Evolutionary conservation across 2,797 vertebrate species (phyloP), one percentile per base, ranked within the genome.

Genomic region (Leptatherina wallacei): DNA sequence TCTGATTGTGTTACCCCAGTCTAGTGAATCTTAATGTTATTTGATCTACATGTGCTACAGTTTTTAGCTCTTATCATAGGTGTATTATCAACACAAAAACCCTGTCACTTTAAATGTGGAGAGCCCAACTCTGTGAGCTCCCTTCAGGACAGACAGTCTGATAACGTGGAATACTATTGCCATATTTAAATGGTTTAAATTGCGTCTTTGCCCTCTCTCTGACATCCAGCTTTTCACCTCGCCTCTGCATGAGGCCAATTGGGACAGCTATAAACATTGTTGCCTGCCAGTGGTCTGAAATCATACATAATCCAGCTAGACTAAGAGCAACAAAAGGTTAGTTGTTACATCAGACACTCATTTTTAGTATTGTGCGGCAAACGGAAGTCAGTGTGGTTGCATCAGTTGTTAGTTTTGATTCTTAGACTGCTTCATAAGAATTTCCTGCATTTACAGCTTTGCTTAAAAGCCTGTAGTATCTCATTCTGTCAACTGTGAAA

Each of bases 131-230:
- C n/a, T 61, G 29, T 8, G 4, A 33, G 24, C 30, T 57, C 11
- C 36, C 65, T 29, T 32, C 40, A 51, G 55, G 65, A 14, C 33
- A 51, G n/a, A 44, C 16, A n/a, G 55, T 60, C 30, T 61, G 52
- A 57, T 51, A 66, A 35, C 11, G 35, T 54, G 18, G 14, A 29
- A 13, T 32, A 35, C n/a, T 71, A n/a, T 56, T 56, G 22, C 32
- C 36, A 44, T 55, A 52, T 63, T 63, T 47, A 38, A 59, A 54
- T 20, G 5, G 35, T 54, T 32, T 32, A 32, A 32, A 22, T 38
- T 9, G 11, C 6, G 8, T 54, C 30, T n/a, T 20, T 62, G n/a
- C 58, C 22, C 58, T 69, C 38, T 56, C 22, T 16, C 12, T 66
- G 54, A 62, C 36, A 40, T 36, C 2, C 11, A 14, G 11, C 24